Base-by-base conservation (phyloP, 2,888 invertebrate genomes). In the Eupeodes latifasciatus region DNA sequence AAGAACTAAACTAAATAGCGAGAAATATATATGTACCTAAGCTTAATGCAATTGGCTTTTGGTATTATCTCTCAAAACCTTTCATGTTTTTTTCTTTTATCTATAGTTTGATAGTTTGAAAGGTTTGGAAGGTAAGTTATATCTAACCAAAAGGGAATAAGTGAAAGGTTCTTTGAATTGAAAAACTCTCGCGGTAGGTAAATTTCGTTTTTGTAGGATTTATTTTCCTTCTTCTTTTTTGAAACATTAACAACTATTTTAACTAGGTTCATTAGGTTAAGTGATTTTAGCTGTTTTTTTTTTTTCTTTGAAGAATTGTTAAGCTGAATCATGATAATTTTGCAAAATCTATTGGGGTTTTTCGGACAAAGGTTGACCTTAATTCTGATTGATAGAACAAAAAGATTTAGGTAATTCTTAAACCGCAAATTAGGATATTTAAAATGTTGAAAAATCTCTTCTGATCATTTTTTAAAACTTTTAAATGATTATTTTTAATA, bases 261-360 rank as follows among this genome's bases (percentile, higher is more conserved):
- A 84, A 67, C 16, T 61, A 62, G 74, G 69, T 79, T 84, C 80
- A 84, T 84, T 80, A 84, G 62, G 61, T 7, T 55, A 75, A 84
- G 80, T 75, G 80, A 66, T 69, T 34, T 55, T 5, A 6, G 36
- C 5, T 36, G 7, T 2, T 5, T 36, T 36, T 2, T 5, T 36
- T 36, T 7, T 36, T 36, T 36, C 7, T 36, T 36, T 36, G 36
- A 7, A 4, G 44, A n/a, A 4, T n/a, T 59, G 2, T 0, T 14
- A 12, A 61, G 4, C 19, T 47, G 6, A 11, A 7, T 9, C 12
- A n/a, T 7, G 14, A 59, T n/a, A 10, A 27, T 34, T 59, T 59
- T 1, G 59, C 4, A 14, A 34, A 59, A 59, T 14, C 14, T 34
- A 59, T 27, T 27, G 14, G 4, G 7, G 9, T 36, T 9, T n/a